These are phyloP conservation scores for Dynastes hyllus DNA, from an alignment of 2,888 invertebrate species.

Conservation along the genomic window DNA sequence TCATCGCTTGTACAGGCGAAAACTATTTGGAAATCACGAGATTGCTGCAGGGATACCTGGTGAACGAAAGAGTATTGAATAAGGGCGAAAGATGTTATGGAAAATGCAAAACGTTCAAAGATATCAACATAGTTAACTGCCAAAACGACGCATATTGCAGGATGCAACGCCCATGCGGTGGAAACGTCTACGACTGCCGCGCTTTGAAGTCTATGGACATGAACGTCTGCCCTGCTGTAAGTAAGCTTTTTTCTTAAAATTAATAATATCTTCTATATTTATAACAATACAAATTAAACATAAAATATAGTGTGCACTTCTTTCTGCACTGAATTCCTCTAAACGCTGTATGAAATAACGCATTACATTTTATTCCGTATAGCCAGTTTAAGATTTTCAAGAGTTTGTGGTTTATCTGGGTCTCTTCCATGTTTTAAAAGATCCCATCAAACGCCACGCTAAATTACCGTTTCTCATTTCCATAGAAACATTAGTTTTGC, in stretches of 20 bases:
- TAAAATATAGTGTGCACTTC: too few species aligned
- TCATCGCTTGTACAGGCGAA: constrained; percentile 66
- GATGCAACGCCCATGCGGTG: constrained; percentile 70
- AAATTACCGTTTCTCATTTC: too few species aligned
- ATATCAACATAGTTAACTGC: constrained; percentile 77
- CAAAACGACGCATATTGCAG: constrained; percentile 78
- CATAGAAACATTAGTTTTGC: too few species aligned
- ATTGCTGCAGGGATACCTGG: constrained; percentile 86
- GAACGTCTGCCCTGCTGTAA: constrained; percentile 25
- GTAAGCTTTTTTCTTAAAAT: neutral
- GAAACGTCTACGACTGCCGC: constrained; percentile 55
- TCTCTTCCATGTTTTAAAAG: too few species aligned
- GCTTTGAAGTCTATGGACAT: constrained; percentile 50
- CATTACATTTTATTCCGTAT: too few species aligned
- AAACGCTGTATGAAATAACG: too few species aligned
- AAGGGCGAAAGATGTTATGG: constrained; percentile 78
- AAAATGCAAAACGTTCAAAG: constrained; percentile 61
- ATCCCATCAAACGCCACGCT: too few species aligned
- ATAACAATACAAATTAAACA: too few species aligned
- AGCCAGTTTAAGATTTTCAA: too few species aligned
- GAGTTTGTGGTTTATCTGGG: too few species aligned
- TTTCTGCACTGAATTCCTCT: too few species aligned
- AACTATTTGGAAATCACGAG: constrained; percentile 84
- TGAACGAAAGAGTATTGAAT: constrained; percentile 89
- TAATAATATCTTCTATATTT: too few species aligned